Conservation (phyloP, 2,797 vertebrate genomes). For the Microcaecilia unicolor region DNA sequence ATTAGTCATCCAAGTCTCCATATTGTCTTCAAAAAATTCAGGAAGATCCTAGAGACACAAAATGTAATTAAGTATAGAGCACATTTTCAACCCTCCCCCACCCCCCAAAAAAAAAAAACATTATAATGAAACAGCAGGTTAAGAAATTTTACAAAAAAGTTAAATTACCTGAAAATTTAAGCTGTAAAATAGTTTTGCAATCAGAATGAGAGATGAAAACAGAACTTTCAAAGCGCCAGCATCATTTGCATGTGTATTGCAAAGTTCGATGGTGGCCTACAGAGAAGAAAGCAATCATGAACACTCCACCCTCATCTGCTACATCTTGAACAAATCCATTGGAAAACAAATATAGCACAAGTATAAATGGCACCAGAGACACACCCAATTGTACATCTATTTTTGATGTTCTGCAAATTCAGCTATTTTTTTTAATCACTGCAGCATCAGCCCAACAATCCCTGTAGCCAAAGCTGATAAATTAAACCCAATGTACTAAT, state of each 20-base stretch:
- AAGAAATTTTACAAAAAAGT: not conserved
- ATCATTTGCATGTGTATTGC: slow-evolving; percentile 87
- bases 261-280: slow-evolving; percentile 93
- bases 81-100: too few species aligned
- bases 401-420: not conserved
- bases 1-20: slow-evolving; percentile 98
- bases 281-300: slow-evolving; percentile 20
- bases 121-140: not conserved
- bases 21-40: slow-evolving; percentile 98
- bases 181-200: slow-evolving; percentile 96
- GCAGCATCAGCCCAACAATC: too few species aligned
- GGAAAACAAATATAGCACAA: too few species aligned
- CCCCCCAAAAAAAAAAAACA: too few species aligned
- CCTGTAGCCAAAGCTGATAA: too few species aligned
- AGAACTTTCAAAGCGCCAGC: slow-evolving; percentile 88
- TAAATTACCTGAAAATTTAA: slow-evolving; percentile 91
- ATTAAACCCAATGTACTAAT: too few species aligned
- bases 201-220: slow-evolving; percentile 92
- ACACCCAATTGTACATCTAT: not conserved
- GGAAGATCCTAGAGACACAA: slow-evolving; percentile 87
- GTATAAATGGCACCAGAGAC: not conserved
- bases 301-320: too few species aligned
- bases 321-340: slow-evolving; percentile 4
- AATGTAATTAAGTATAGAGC: too few species aligned
- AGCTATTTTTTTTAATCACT: too few species aligned